These are phyloP conservation scores for Pachymerium ferrugineum DNA, from an alignment of 2,888 invertebrate species.

Conservation along the genomic window DNA sequence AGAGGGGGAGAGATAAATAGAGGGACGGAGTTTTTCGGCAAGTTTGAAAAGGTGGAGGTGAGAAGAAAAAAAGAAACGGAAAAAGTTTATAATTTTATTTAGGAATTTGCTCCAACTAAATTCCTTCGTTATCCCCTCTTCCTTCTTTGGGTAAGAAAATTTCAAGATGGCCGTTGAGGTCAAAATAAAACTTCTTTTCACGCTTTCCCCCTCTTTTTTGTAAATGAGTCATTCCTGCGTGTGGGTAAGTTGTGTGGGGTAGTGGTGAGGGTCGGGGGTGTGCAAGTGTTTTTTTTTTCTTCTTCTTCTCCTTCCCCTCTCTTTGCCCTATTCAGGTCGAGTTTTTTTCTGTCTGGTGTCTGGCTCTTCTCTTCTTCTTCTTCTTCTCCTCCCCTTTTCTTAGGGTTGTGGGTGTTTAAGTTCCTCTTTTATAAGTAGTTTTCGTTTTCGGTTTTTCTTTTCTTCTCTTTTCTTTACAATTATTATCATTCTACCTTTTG, in stretches of 20 bases:
- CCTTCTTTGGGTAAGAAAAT: conserved; percentile 15
- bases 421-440: not conserved
- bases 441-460: not conserved
- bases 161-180: conserved; percentile 21
- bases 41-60: not conserved
- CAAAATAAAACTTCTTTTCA: conserved; percentile 21
- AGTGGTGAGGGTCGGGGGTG: not conserved
- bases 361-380: conserved; percentile 26
- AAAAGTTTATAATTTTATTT: not conserved
- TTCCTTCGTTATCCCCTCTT: conserved; percentile 11
- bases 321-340: conserved; percentile 22
- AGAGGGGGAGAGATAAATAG: not conserved
- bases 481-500: not conserved
- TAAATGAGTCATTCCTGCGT: conserved; percentile 9
- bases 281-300: not conserved
- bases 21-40: not conserved
- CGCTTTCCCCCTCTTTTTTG: not conserved
- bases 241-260: conserved; percentile 9
- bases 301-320: not conserved
- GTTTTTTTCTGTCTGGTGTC: conserved; percentile 30
- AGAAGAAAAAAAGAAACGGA: not conserved
- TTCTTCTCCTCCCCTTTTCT: not conserved
- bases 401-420: not conserved
- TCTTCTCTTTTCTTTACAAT: not conserved
- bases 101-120: conserved; percentile 7